A percentile compares a stretch with the other conserved stretches of the same genome.
Conservation (phyloP, 1,140 invertebrate species). For the Bombus impatiens region DNA sequence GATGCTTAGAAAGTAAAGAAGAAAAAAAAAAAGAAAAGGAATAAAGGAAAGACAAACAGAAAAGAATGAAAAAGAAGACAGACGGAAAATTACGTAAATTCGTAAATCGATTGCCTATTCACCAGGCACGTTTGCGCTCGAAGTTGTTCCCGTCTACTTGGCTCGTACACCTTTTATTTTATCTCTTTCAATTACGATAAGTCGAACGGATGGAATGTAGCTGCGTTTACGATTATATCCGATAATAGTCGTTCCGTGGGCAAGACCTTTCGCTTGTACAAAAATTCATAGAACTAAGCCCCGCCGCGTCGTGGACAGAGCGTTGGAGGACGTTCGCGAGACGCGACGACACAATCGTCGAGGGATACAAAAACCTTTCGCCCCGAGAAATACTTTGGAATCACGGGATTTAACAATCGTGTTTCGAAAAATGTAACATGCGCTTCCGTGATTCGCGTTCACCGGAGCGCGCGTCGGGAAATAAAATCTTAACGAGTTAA, state of each 20-base stretch:
- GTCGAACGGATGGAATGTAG: conserved; percentile 71
- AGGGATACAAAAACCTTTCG: neutral
- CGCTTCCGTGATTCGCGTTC: neutral
- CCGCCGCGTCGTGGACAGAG: neutral
- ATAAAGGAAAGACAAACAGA: neutral
- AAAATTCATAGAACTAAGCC: conserved; percentile 49
- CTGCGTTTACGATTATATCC: conserved; percentile 61
- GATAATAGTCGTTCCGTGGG: conserved; percentile 46
- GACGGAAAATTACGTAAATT: conserved; percentile 13
- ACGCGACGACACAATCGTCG: neutral
- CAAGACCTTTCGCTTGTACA: conserved; percentile 54
- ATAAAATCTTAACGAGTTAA: conserved; percentile 8
- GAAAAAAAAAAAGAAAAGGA: neutral
- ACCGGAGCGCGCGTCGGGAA: neutral
- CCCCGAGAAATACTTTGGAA: neutral
- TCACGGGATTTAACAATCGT: neutral
- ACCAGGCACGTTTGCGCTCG: conserved; percentile 9
- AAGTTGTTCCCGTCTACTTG: conserved; percentile 20
- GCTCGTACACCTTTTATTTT: conserved; percentile 26
- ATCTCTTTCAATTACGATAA: conserved; percentile 43
- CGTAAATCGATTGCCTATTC: conserved; percentile 36
- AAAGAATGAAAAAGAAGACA: neutral
- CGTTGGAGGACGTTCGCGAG: neutral
- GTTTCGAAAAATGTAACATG: neutral
- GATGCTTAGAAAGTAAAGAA: conserved; percentile 2